These are phyloP conservation scores for Epistrophe eligans DNA, from an alignment of 2,888 invertebrate genomes.

Conservation along the genomic window DNA sequence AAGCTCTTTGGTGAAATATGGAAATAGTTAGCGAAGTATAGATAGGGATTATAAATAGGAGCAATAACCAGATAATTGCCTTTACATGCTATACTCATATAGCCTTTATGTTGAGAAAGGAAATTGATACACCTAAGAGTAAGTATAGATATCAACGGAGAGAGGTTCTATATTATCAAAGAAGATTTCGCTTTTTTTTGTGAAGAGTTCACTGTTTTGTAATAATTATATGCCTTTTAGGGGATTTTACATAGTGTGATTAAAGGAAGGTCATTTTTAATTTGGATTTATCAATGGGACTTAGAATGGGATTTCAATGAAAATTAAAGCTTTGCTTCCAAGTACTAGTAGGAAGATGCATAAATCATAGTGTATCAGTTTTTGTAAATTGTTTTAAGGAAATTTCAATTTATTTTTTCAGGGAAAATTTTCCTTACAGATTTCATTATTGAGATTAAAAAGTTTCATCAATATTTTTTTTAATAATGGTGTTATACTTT, in stretches of 20 bases:
- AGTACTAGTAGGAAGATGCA: too few species aligned
- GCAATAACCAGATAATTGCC: conserved; percentile 55
- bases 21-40: not conserved
- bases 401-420: too few species aligned
- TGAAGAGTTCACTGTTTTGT: not conserved
- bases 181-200: not conserved
- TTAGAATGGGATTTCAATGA: not conserved
- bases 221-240: not conserved
- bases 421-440: not conserved
- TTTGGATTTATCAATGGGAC: not conserved
- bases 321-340: too few species aligned
- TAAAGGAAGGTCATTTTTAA: not conserved
- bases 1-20: conserved; percentile 27
- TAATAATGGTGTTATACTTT: too few species aligned
- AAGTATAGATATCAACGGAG: not conserved
- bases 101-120: not conserved
- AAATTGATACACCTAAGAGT: not conserved
- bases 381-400: too few species aligned
- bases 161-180: not conserved
- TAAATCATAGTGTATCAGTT: too few species aligned
- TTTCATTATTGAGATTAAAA: too few species aligned
- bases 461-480: too few species aligned
- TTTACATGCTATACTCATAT: conserved; percentile 13
- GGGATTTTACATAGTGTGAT: not conserved
- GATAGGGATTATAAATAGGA: conserved; percentile 41